Conservation (phyloP, 2,113 vertebrate genomes). For the Takifugu flavidus region DNA sequence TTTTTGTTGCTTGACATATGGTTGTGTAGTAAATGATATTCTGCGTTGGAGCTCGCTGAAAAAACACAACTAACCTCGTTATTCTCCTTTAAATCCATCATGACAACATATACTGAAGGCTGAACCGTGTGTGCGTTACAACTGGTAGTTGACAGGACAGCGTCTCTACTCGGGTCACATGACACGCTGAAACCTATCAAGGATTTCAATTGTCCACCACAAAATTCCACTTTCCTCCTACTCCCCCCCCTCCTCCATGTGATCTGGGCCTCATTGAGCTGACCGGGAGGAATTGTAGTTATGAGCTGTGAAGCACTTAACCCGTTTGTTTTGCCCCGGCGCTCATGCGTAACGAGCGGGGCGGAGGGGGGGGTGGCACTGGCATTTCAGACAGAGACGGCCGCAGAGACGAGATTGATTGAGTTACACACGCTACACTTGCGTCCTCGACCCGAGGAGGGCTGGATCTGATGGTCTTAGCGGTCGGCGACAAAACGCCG, state of each 20-base stretch:
- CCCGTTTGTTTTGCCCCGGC: constrained; percentile 56
- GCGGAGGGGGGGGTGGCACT: constrained; percentile 12
- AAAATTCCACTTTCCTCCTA: not conserved
- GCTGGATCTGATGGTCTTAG: constrained; percentile 61
- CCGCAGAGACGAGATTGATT: constrained; percentile 68
- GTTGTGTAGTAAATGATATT: no score
- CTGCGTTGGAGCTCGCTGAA: no score
- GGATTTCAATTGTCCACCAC: not conserved
- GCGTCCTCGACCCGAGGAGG: constrained; percentile 39
- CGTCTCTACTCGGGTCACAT: not conserved
- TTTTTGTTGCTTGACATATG: no score
- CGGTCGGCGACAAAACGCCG: constrained; percentile 66
- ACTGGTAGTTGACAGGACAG: no score
- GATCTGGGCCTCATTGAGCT: constrained; percentile 5
- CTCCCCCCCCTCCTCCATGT: not conserved
- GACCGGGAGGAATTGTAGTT: constrained; percentile 32
- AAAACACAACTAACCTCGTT: no score
- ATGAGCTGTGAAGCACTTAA: constrained; percentile 52
- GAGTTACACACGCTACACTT: constrained; percentile 72
- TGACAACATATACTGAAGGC: no score
- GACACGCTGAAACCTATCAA: not conserved
- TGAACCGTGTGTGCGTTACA: no score
- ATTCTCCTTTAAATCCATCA: no score
- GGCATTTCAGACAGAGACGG: constrained; percentile 49
- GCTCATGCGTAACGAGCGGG: constrained; percentile 53